Base-by-base conservation (phyloP, 2,888 invertebrate species). In the Aricia artaxerxes region DNA sequence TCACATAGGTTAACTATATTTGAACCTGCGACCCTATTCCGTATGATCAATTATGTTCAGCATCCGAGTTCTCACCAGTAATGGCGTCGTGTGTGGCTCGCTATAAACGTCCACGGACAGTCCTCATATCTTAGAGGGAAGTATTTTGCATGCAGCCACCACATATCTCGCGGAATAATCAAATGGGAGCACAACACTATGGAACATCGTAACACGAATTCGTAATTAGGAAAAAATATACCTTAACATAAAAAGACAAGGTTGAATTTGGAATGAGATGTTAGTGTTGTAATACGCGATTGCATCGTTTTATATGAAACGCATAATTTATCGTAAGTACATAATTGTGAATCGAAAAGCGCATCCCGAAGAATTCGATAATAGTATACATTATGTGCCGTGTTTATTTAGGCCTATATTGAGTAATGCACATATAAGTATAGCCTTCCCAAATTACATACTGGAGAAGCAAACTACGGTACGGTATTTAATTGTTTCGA, bases 111-210 rank as follows among this genome's bases (percentile, higher is more conserved):
- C 84, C 82, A 84, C 86, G 88, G 90, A 90, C 90, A 90, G 89
- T 90, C 88, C 88, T 89, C 92, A 93, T 92, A 94, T 93, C 93
- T 92, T 90, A 89, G 89, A 88, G 88, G 93, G 92, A 93, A 94
- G 92, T 92, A 90, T 91, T 94, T 92, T 92, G 92, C 93, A 93
- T 94, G 91, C 91, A 87, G 87, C 89, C 86, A 88, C 90, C 87
- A 91, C 88, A 89, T 91, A 93, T 93, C 93, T 93, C 91, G 90
- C 89, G 88, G 88, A 90, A 90, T 89, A 90, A 93, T 94, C 84
- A 91, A 93, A 93, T 87, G 88, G 79, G 79, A 78, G 79, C 79
- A 31, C 79, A 31, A 78, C 61, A 77, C 77, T 80, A 40, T 24
- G n/a, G 72, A 78, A 79, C 75, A 79, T 64, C 77, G 3, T 80